These are phyloP conservation scores for Pseudopodoces humilis DNA, from an alignment of 2,113 vertebrate genomes.

Conservation along the genomic window DNA sequence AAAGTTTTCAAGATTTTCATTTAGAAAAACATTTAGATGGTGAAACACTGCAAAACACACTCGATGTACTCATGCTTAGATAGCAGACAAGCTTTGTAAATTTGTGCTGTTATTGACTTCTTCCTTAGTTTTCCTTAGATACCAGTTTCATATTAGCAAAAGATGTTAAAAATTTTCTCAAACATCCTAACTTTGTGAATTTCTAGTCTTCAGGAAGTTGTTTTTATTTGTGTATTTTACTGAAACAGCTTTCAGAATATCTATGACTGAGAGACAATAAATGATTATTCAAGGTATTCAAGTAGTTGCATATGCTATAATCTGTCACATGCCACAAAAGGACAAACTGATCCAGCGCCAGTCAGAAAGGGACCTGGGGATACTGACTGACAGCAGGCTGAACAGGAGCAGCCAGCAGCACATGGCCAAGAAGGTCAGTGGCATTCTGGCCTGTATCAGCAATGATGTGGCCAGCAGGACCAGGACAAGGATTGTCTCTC, in stretches of 20 bases:
- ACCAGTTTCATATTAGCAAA: neutral
- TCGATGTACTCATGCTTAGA: neutral
- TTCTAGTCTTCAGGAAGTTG: neutral
- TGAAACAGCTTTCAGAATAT: neutral
- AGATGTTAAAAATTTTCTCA: neutral
- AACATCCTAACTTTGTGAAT: neutral
- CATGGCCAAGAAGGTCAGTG: rapidly evolving
- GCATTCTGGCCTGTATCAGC: neutral
- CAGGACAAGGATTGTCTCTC: rapidly evolving
- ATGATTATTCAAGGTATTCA: neutral
- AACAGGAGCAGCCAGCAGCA: neutral
- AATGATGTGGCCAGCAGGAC: rapidly evolving
- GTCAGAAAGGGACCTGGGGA: neutral
- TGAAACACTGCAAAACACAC: neutral
- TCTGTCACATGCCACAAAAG: neutral
- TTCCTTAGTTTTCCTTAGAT: neutral
- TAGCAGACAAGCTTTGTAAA: neutral
- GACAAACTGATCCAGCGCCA: neutral
- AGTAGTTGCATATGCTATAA: neutral
- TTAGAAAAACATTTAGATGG: neutral
- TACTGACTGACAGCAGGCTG: neutral
- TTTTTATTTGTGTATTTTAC: neutral
- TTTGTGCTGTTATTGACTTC: neutral
- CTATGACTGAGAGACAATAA: neutral
- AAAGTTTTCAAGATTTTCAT: neutral